A percentile compares a stretch with the other conserved stretches of the same genome.
These are phyloP conservation scores for Drosophila parthenogenetica DNA, from an alignment of 2,888 invertebrate genomes.

Conservation along the genomic window DNA sequence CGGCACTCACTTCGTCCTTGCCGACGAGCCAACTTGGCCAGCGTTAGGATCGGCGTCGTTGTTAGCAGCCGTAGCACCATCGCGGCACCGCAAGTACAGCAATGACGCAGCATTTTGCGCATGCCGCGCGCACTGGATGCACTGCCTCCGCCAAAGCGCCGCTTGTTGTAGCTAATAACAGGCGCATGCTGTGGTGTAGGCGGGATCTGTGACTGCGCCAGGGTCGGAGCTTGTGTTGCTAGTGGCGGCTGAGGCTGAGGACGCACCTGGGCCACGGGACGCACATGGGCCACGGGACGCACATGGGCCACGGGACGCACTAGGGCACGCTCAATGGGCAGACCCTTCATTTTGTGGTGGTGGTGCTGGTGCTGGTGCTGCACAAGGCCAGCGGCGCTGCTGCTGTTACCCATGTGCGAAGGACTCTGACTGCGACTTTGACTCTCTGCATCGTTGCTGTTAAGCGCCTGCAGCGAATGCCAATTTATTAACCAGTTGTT, in stretches of 20 bases:
- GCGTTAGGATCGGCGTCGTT: conserved; percentile 20
- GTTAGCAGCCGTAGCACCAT: conserved; percentile 56
- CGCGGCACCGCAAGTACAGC: conserved; percentile 67
- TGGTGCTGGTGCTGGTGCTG: conserved; percentile 58
- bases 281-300: conserved; percentile 53
- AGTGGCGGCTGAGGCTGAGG: conserved; percentile 48
- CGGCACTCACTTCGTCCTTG: conserved; percentile 63
- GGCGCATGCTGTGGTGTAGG: conserved; percentile 25
- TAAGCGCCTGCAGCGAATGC: conserved; percentile 84
- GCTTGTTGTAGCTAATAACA: conserved; percentile 55
- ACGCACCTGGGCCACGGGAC: conserved; percentile 67
- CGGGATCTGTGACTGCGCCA: conserved; percentile 4
- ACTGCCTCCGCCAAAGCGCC: conserved; percentile 39
- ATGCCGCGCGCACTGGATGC: conserved; percentile 30
- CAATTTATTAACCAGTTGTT: conserved; percentile 85
- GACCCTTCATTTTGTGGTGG: conserved; percentile 32
- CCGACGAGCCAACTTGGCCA: conserved; percentile 34
- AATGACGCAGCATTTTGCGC: conserved; percentile 65
- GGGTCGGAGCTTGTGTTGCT: conserved; percentile 15
- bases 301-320: conserved; percentile 54
- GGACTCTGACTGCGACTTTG: conserved; percentile 77
- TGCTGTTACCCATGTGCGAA: conserved; percentile 79
- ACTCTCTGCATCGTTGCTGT: conserved; percentile 83
- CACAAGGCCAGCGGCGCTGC: conserved; percentile 54
- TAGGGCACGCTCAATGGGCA: conserved; percentile 35